Evolutionary conservation across 2,113 vertebrate genomes (phyloP), one percentile per base, ranked within the genome.

Genomic region (Pedetes capensis): DNA sequence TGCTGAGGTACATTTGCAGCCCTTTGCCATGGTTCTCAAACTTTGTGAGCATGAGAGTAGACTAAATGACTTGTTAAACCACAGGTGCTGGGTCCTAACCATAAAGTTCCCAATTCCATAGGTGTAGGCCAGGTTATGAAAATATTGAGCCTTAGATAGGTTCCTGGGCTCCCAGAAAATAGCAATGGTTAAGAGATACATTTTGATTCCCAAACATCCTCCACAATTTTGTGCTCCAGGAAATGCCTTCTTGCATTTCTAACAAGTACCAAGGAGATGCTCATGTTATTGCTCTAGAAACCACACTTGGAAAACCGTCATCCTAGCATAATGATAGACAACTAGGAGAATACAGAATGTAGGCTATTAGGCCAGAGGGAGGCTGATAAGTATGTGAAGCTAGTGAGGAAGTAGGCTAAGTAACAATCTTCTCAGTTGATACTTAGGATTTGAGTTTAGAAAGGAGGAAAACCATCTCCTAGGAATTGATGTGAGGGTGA

Each of bases 351-450:
- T 39, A 57, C 75, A 47, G 57, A n/a, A 81, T 55, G 39, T 9
- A 57, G 59, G 12, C 2, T 7, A 53, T 23, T 51, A 37, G 29
- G 3, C 2, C 18, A 29, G 29, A 72, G 6, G 29, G 5, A 37
- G 17, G 16, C 32, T n/a, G 1, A n/a, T 63, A 86, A 22, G 5
- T 47, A 7, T n/a, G 22, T 55, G 32, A n/a, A 49, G 1, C 9
- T 59, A 4, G 7, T 57, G 59, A 49, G 34, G 32, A 72, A 53
- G 14, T 27, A 32, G 0, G 17, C 25, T 78, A 53, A 59, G 27
- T 34, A 71, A 78, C 7, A 55, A 18, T n/a, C 29, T 87, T 85
- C 27, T 86, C 72, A 79, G 42, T 23, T 79, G 84, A 89, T 92
- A 61, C 78, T 66, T 81, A 74, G 37, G 12, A 34, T 5, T 17